phyloP scores from a whole-genome alignment of 2,113 vertebrate genomes.

The Xiphophorus hellerii region DNA sequence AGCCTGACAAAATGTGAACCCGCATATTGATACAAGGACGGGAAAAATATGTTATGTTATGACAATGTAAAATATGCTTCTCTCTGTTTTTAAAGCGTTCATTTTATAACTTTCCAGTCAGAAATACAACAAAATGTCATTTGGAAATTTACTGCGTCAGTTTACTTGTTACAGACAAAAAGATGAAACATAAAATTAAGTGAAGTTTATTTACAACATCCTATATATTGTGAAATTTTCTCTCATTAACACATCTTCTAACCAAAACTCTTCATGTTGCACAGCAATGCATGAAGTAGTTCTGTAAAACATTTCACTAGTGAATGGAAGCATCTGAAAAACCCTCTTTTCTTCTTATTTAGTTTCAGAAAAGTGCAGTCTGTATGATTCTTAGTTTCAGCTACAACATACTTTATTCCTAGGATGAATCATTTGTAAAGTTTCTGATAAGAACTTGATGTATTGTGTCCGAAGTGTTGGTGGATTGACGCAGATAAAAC shows the following conservation, averaged over 20 bases:
- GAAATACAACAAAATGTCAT: neutral
- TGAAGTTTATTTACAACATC: no score
- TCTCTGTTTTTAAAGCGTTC: neutral
- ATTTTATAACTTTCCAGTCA: neutral
- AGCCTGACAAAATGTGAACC: neutral
- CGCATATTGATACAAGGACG: neutral
- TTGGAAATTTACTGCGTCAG: neutral
- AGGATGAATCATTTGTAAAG: neutral
- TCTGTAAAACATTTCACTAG: neutral
- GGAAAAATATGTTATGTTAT: neutral
- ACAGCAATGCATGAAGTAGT: neutral
- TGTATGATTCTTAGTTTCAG: neutral
- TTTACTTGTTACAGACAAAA: no score
- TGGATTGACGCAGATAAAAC: neutral
- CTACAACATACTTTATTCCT: no score
- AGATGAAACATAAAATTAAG: no score
- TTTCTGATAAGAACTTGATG: neutral
- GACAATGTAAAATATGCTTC: neutral
- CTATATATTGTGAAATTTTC: neutral
- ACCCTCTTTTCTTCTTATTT: neutral
- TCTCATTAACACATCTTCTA: neutral
- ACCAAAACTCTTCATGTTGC: neutral
- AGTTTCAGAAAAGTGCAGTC: neutral
- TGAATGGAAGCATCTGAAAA: neutral
- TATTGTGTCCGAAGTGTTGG: neutral